Percentiles rank a stretch among this genome's conserved stretches.
phyloP scores from a whole-genome alignment of 2,113 vertebrate species.

The Syngnathus typhle region DNA sequence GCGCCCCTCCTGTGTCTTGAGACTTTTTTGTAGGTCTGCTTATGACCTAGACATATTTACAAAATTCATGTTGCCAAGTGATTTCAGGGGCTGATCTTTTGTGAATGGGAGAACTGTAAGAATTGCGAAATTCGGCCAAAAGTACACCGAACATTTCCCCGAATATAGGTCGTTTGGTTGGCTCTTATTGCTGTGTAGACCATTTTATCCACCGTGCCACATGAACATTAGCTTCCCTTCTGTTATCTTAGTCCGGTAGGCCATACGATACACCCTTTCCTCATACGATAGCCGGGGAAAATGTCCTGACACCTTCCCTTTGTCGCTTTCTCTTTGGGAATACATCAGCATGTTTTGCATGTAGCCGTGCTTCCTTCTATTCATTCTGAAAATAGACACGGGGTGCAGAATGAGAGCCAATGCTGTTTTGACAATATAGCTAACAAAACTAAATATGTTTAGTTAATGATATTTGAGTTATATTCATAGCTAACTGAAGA shows the following conservation, averaged over 20 bases:
- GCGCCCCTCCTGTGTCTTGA: not conserved
- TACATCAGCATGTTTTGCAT: slow-evolving; percentile 5
- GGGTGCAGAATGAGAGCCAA: not conserved
- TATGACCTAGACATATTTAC: not conserved
- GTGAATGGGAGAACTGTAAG: not conserved
- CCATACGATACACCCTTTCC: slow-evolving; percentile 53
- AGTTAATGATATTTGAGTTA: too few species aligned
- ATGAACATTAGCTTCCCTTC: slow-evolving; percentile 34
- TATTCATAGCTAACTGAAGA: not conserved
- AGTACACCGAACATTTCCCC: too few species aligned
- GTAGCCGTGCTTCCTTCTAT: slow-evolving; percentile 1
- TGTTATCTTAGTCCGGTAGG: slow-evolving; percentile 47
- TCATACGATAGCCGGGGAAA: not conserved
- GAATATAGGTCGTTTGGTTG: not conserved
- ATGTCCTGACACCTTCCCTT: slow-evolving; percentile 1
- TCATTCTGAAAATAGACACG: not conserved
- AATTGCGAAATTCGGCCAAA: not conserved
- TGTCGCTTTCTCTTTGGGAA: not conserved
- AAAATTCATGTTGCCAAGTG: not conserved
- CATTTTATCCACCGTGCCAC: slow-evolving; percentile 28
- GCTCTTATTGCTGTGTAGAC: slow-evolving; percentile 6
- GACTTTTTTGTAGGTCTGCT: not conserved
- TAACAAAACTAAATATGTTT: too few species aligned
- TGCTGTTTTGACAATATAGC: not conserved
- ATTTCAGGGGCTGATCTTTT: not conserved